Conservation (phyloP, 1,140 invertebrate genomes). For the Argopecten irradians region DNA sequence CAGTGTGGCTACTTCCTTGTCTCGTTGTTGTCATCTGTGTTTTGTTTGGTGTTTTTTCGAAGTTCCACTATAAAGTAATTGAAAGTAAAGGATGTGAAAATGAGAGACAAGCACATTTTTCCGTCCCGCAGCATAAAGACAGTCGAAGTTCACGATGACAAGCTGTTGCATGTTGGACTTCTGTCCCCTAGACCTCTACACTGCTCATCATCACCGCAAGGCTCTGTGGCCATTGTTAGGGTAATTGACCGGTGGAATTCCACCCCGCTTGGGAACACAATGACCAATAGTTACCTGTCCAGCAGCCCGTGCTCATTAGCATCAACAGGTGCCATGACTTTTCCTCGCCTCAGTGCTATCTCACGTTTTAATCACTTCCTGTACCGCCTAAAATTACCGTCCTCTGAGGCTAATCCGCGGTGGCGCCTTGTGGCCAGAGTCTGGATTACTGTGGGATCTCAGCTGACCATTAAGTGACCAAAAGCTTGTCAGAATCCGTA, state of each 20-base stretch:
- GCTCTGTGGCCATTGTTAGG: not conserved
- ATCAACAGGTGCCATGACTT: constrained; percentile 8
- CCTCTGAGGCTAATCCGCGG: not conserved
- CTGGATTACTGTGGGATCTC: not conserved
- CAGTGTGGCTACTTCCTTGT: too few species aligned
- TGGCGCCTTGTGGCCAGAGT: not conserved
- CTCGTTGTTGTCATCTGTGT: too few species aligned
- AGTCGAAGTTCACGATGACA: not conserved
- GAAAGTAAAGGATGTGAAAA: too few species aligned
- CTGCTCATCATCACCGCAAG: not conserved
- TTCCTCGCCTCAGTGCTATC: not conserved
- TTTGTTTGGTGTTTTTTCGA: too few species aligned
- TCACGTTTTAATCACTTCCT: not conserved
- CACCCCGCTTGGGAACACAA: not conserved
- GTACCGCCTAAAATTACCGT: constrained; percentile 13
- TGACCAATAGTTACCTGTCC: not conserved
- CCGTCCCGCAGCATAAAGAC: too few species aligned
- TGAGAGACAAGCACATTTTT: too few species aligned
- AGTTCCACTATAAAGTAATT: too few species aligned
- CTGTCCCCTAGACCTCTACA: not conserved
- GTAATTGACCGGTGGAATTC: not conserved
- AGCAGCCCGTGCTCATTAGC: not conserved
- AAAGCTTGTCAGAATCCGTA: not conserved
- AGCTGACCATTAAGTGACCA: not conserved
- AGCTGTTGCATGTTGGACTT: not conserved